A percentile compares a stretch with the other conserved stretches of the same genome.
Conservation (phyloP, 1,140 invertebrate species). For the Oncopeltus fasciatus region DNA sequence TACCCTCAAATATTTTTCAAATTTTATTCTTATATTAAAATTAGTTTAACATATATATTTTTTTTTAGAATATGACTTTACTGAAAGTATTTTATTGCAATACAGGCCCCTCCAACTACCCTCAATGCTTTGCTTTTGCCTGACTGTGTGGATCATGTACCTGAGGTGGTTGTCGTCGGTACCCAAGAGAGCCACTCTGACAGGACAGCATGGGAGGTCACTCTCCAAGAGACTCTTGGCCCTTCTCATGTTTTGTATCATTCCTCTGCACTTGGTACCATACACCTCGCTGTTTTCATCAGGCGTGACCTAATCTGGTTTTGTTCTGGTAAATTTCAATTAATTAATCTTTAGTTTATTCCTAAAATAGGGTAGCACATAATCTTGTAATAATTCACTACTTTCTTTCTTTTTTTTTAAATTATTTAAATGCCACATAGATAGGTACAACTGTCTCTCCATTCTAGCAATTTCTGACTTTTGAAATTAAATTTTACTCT, state of each 20-base stretch:
- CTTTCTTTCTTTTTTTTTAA: too few species aligned
- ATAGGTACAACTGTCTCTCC: too few species aligned
- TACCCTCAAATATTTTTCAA: too few species aligned
- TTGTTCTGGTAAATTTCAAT: conserved; percentile 45
- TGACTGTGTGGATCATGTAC: conserved; percentile 62
- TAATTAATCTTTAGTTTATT: too few species aligned
- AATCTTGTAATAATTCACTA: too few species aligned
- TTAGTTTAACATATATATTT: too few species aligned
- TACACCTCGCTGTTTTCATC: conserved; percentile 75
- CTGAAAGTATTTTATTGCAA: background rate
- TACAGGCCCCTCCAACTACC: conserved; percentile 38
- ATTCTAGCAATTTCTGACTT: too few species aligned
- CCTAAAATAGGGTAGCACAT: too few species aligned
- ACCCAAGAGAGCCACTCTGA: conserved; percentile 82
- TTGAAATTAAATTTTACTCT: too few species aligned
- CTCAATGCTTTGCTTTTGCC: conserved; percentile 82
- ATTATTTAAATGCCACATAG: too few species aligned
- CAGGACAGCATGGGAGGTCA: conserved; percentile 78
- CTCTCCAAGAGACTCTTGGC: conserved; percentile 78
- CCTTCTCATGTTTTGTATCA: conserved; percentile 77
- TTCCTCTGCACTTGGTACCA: conserved; percentile 64
- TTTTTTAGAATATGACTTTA: background rate
- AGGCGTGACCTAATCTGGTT: conserved; percentile 86
- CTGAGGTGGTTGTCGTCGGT: conserved; percentile 81
- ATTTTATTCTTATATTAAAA: too few species aligned